Evolutionary conservation across 2,113 vertebrate species (phyloP), one percentile per base, ranked within the genome.

Genomic region (Thunnus thynnus): DNA sequence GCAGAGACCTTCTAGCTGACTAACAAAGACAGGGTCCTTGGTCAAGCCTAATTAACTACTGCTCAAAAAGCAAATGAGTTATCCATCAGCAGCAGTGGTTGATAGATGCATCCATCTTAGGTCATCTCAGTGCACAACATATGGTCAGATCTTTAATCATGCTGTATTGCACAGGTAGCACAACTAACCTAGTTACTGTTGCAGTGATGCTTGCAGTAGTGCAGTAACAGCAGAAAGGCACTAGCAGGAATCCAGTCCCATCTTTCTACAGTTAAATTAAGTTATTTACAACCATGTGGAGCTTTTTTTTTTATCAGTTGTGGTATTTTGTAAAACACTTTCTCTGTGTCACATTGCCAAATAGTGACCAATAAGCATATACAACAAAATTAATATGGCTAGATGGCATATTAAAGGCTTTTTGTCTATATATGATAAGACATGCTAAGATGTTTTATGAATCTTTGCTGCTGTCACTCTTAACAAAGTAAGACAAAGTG

Each of bases 1-100:
- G 36, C 50, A 67, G 80, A 67, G 30, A 65, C 62, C 25, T 65
- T 73, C 76, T 56, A 47, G 82, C 63, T 54, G 50, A 51, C 72
- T 78, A 78, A 67, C 63, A 69, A 60, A 79, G 56, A 61, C 64
- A 51, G 25, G 25, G 63, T 78, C 71, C 56, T 76, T 73, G 76
- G 83, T 88, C 57, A 80, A 60, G 77, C 76, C 82, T 92, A 88
- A 92, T 91, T 86, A 86, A 87, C 79, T 69, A 22, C 78, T 71
- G 78, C 25, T 80, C 70, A 63, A 54, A 85, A 91, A 84, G 75
- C 51, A 84, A 92, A 90, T 72, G 58, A 86, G 81, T 72, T 67
- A 77, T 87, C 72, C 63, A 81, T 89, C 88, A 86, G 71, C 52
- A 57, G 66, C 80, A 80, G 78, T 36, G 56, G 46, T 17, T 54